Evolutionary conservation across 2,888 invertebrate species (phyloP).

Genomic region (Lacanobia oleracea): DNA sequence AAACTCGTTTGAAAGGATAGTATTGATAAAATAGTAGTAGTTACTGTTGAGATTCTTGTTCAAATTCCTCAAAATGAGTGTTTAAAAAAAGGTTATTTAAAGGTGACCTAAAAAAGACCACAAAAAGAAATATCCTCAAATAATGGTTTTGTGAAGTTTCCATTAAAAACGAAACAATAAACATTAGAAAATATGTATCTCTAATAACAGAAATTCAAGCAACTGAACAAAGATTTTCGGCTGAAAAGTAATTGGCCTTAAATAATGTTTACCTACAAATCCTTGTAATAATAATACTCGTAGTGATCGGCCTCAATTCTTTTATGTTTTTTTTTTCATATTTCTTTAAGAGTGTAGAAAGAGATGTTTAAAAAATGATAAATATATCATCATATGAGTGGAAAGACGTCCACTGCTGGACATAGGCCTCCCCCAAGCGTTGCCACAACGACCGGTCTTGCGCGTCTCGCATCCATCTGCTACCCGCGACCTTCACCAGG

Average conservation of each 20-base stretch:
- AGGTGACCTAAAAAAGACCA: background rate
- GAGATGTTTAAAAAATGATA: background rate
- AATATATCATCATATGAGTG: too few species aligned
- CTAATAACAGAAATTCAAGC: background rate
- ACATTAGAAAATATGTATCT: background rate
- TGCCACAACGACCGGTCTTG: too few species aligned
- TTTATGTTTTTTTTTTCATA: conserved; percentile 5
- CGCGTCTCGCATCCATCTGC: too few species aligned
- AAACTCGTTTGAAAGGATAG: too few species aligned
- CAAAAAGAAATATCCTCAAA: background rate
- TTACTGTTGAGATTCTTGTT: too few species aligned
- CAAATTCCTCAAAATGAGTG: too few species aligned
- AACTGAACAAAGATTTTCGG: background rate
- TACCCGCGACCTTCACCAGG: too few species aligned
- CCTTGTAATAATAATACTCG: background rate
- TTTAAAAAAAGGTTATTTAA: too few species aligned
- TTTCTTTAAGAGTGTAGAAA: background rate
- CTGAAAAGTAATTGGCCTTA: background rate
- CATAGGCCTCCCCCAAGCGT: too few species aligned
- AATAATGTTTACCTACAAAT: background rate
- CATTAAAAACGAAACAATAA: background rate
- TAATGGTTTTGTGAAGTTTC: background rate
- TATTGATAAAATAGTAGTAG: too few species aligned
- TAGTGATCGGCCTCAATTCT: background rate
- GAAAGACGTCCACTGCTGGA: too few species aligned